phyloP scores from a whole-genome alignment of 2,797 vertebrate species.

The Cottoperca gobio region DNA sequence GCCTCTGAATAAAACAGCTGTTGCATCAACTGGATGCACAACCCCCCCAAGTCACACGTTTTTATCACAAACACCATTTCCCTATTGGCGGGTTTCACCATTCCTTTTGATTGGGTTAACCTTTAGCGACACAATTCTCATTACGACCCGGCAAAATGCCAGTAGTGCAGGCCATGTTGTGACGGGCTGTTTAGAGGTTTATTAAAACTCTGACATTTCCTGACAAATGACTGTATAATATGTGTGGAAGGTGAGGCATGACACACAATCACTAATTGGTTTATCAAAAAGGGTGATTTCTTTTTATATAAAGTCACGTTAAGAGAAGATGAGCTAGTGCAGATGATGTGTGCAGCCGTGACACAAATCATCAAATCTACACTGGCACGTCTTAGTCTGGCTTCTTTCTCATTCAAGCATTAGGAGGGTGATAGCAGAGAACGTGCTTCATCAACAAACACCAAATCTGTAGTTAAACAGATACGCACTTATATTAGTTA shows the following conservation, averaged over 20 bases:
- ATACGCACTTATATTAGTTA: neutral
- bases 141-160: constrained; percentile 83
- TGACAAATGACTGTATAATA: constrained; percentile 84
- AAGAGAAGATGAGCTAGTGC: neutral
- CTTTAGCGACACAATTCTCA: constrained; percentile 86
- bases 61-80: constrained; percentile 63
- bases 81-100: constrained; percentile 72
- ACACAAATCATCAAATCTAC: neutral
- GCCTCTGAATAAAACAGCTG: neutral
- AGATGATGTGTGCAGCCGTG: constrained; percentile 3
- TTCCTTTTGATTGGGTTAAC: constrained; percentile 88
- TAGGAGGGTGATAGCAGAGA: too few species aligned
- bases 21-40: constrained; percentile 20
- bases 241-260: constrained; percentile 64
- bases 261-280: constrained; percentile 74
- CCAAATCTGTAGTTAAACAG: neutral
- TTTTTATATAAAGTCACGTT: constrained; percentile 33
- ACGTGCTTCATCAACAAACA: neutral
- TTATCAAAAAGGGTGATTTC: constrained; percentile 72
- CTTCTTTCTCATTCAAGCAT: neutral
- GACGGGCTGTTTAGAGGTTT: constrained; percentile 82
- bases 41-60: constrained; percentile 42
- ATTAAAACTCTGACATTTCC: constrained; percentile 86
- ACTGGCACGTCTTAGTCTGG: neutral
- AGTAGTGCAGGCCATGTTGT: constrained; percentile 79